Conservation (phyloP, 2,797 vertebrate species). For the Carduelis carduelis region DNA sequence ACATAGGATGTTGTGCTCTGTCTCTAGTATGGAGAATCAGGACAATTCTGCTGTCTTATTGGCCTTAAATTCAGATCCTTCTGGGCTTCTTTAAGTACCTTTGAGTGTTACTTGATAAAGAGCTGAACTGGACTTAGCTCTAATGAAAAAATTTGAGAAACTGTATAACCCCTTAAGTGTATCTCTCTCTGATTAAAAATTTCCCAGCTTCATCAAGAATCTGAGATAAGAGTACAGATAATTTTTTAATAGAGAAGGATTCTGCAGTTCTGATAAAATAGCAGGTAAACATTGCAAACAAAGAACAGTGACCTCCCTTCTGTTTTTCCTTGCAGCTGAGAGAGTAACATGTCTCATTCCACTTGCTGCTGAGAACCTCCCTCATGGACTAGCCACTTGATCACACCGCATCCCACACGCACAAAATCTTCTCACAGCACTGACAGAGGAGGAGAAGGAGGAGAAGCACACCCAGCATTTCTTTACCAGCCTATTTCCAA, state of each 20-base stretch:
- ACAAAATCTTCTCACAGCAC: not conserved
- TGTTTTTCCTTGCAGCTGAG: not conserved
- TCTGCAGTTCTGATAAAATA: not conserved
- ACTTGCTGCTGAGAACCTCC: not conserved
- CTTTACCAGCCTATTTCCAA: not conserved
- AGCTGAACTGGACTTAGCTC: not conserved
- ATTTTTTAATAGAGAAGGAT: not conserved
- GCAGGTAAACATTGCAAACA: not conserved
- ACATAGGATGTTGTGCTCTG: not conserved
- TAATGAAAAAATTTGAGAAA: not conserved
- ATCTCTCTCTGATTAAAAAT: not conserved
- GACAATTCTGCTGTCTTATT: not conserved
- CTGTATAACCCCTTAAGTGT: not conserved
- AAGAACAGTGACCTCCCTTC: not conserved
- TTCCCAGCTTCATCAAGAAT: not conserved
- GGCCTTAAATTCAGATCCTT: not conserved
- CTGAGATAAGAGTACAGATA: not conserved
- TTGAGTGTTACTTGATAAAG: not conserved
- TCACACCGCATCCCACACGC: not conserved
- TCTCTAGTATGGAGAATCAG: not conserved
- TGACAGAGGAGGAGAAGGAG: not conserved
- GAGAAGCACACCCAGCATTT: not conserved
- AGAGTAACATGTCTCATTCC: not conserved
- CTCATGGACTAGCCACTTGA: not conserved
- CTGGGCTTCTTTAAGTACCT: not conserved